Conservation (phyloP, 1,140 invertebrate species). For the Dolichoris vasculosae region DNA sequence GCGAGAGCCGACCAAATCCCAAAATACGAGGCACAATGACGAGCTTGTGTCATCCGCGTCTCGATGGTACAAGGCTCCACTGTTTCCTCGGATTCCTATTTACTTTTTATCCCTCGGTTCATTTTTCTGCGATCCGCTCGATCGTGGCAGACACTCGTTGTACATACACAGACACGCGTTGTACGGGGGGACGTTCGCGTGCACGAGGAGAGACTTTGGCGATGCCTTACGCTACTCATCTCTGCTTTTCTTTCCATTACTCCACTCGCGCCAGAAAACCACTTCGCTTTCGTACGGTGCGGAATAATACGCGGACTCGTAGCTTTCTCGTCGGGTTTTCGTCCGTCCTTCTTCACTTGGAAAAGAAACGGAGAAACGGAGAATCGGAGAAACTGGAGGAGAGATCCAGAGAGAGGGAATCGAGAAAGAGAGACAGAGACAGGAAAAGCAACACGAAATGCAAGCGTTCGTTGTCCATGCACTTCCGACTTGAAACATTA, state of each 20-base stretch:
- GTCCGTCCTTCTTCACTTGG: background rate
- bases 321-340: background rate
- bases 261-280: conserved; percentile 21
- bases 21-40: background rate
- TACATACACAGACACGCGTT: background rate
- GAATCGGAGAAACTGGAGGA: background rate
- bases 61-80: conserved; percentile 32
- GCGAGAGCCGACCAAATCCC: background rate
- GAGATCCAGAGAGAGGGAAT: background rate
- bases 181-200: background rate
- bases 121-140: conserved; percentile 29
- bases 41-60: background rate
- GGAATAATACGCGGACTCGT: conserved; percentile 39
- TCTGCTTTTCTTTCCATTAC: conserved; percentile 42
- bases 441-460: conserved; percentile 25
- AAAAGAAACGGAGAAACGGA: background rate
- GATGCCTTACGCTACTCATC: background rate
- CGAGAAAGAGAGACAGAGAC: background rate
- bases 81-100: conserved; percentile 60
- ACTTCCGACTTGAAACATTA: conserved; percentile 50
- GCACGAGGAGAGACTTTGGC: background rate
- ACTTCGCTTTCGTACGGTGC: conserved; percentile 6
- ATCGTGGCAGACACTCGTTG: background rate
- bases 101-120: conserved; percentile 57
- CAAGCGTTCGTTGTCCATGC: conserved; percentile 33